These are phyloP conservation scores for Exaiptasia diaphana DNA, from an alignment of 64 coral and sea anemone genomes.

Conservation along the genomic window DNA sequence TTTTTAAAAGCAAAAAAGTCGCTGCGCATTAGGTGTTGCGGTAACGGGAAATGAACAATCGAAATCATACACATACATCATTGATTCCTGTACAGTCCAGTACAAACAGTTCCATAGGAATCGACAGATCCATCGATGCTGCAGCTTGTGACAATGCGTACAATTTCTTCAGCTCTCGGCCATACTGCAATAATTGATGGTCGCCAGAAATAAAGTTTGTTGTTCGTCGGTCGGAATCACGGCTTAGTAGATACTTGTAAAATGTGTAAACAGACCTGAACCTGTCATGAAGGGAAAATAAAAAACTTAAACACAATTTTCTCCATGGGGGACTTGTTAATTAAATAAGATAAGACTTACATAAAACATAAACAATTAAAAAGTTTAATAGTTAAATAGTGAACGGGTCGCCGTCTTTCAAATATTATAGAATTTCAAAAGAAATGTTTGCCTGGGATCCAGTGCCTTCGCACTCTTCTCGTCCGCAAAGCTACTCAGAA, in stretches of 20 bases:
- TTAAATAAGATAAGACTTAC: neutral
- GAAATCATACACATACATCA: no score
- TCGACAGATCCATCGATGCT: conserved; percentile 73
- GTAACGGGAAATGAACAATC: no score
- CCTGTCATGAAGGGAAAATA: conserved; percentile 8
- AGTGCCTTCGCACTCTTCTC: no score
- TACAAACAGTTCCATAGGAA: conserved; percentile 92
- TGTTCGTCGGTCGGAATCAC: conserved; percentile 51
- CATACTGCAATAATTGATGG: conserved; percentile 66
- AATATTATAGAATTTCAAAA: no score
- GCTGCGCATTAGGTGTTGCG: no score
- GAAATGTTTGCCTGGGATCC: no score
- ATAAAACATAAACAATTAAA: neutral
- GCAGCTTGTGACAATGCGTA: conserved; percentile 61
- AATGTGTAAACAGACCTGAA: conserved; percentile 72
- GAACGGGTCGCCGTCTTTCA: no score
- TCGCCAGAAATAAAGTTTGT: conserved; percentile 62
- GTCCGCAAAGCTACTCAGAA: no score
- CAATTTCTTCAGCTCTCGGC: conserved; percentile 63
- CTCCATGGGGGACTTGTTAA: neutral
- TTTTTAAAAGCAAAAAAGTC: no score
- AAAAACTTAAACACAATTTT: neutral
- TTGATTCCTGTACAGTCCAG: conserved; percentile 81
- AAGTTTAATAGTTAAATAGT: no score
- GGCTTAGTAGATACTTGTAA: conserved; percentile 61